Evolutionary conservation across 2,888 invertebrate species (phyloP), one percentile per base, ranked within the genome.

Genomic region (Autographa pulchrina): DNA sequence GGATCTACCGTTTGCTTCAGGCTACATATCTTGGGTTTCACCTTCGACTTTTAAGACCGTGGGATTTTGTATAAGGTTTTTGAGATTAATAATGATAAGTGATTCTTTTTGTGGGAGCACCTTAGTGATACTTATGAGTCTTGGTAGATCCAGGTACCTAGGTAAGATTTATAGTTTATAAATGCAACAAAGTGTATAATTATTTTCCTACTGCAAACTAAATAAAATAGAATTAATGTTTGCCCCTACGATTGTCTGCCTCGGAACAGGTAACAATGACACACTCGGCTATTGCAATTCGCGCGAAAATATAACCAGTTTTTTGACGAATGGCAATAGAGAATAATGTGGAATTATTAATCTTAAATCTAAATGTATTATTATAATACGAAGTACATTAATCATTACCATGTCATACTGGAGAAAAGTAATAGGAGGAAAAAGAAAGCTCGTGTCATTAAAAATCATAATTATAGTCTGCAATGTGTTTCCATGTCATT

Each of bases 1-100:
- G 90, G 92, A 89, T 95, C 94, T 94, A 94, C 95, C 86, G 95
- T 95, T 94, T 93, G 95, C 95, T 95, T 87, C 90, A 89, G 95
- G 95, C 95, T 93, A 95, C 87, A 87, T 90, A 74, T 84, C 88
- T 91, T 85, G 89, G 89, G 85, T 93, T 91, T 93, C 93, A 92
- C 92, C 92, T 93, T 90, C 86, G 89, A 89, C 92, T 93, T 91
- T 92, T 93, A 90, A 86, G 91, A 93, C 90, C 94, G 95, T 95
- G 95, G 93, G 95, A 95, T 91, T 91, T 90, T 91, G 75, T 84
- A 86, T 81, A 82, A 81, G 78, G 72, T 78, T 78, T 88, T 85
- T 65, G 80, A 82, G 91, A 91, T 91, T 90, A 89, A 87, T 88
- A 88, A 90, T 90, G 91, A 91, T 93, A 92, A 92, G 88, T 88